Base-by-base conservation (phyloP, 2,113 vertebrate genomes). In the Lanius collurio region DNA sequence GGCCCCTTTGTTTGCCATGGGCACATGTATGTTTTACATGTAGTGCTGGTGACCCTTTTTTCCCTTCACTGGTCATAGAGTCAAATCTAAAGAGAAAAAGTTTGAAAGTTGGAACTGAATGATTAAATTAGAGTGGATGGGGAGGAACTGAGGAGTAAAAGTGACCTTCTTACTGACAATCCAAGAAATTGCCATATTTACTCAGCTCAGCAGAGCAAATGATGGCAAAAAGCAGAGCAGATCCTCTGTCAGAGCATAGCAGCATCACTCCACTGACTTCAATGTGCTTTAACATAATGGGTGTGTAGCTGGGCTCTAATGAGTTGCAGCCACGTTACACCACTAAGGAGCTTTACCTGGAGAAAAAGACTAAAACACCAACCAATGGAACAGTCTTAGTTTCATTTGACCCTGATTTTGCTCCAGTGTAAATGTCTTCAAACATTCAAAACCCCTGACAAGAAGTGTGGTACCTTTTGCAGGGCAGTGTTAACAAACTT, bases 151-250 rank as follows among this genome's bases (percentile, higher is more conserved):
- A 94, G 84, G 57, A 94, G 89, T 89, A 96, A 95, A 94, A 93
- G 87, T 91, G 87, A 95, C 90, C 90, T 94, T 93, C 69, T 76
- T 55, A 41, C 70, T 70, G 78, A 85, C 67, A 93, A 16, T 65
- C 53, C 50, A 94, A 95, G 42, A 94, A 93, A 95, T 85, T 87
- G 74, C 62, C 57, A 67, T 91, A 85, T 91, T 95, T 94, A 85
- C 74, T 76, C 94, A 91, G 86, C 59, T 95, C 91, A 95, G 78
- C 83, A 95, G 87, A 96, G 89, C 91, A 95, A 94, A 96, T 90
- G 87, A 96, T 93, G 84, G 93, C 84, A 90, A 93, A 96, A 91
- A 89, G 57, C 6, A 2, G 59, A 91, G 74, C 62, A 89, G 88
- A 79, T 89, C 47, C 42, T 95, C 67, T 9, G 1, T 37, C 50